These are phyloP conservation scores for Chrysotoxum bicinctum DNA, from an alignment of 2,888 invertebrate genomes.

Conservation along the genomic window DNA sequence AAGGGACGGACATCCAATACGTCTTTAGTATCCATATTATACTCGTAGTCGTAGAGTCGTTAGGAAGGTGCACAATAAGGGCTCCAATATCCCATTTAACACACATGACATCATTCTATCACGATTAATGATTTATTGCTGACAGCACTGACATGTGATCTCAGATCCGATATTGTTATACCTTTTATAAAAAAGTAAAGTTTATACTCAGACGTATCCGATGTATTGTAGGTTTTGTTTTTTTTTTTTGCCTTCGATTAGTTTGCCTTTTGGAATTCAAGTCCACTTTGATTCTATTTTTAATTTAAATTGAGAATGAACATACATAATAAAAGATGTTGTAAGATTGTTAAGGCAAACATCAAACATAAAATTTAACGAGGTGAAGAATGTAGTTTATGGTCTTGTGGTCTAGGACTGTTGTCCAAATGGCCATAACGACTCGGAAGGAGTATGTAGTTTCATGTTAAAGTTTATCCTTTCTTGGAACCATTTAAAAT, in stretches of 20 bases:
- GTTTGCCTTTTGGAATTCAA: neutral
- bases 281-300: slow-evolving; percentile 53
- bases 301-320: slow-evolving; percentile 39
- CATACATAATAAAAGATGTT: neutral
- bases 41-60: neutral
- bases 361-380: slow-evolving; percentile 33
- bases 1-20: neutral
- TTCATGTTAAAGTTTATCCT: slow-evolving; percentile 17
- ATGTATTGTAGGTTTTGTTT: neutral
- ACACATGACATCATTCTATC: slow-evolving; percentile 71
- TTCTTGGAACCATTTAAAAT: slow-evolving; percentile 25
- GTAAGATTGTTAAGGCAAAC: slow-evolving; percentile 26
- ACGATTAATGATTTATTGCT: slow-evolving; percentile 68
- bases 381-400: slow-evolving; percentile 35
- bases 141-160: slow-evolving; percentile 51
- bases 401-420: neutral
- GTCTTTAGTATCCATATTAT: neutral
- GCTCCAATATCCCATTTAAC: slow-evolving; percentile 40
- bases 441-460: slow-evolving; percentile 1
- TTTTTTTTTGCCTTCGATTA: neutral
- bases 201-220: slow-evolving; percentile 1
- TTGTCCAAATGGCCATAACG: neutral
- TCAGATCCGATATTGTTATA: slow-evolving; percentile 33
- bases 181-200: neutral
- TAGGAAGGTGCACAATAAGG: slow-evolving; percentile 1